Base-by-base conservation (phyloP, 1,140 invertebrate genomes). In the Cardiocondyla obscurior region DNA sequence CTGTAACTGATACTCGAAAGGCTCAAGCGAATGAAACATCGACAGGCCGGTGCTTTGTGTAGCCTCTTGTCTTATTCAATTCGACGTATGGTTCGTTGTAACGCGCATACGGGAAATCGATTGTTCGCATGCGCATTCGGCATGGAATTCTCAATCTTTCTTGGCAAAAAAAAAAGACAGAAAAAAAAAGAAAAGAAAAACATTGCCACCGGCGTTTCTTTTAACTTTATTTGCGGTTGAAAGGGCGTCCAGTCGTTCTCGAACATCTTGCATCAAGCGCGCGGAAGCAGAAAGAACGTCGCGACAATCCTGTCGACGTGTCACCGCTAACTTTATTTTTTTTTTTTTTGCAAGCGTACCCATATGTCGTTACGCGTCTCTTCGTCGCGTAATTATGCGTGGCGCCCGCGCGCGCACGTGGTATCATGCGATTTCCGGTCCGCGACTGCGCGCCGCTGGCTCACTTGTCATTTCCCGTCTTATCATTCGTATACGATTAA, bases 391-490 rank as follows among this genome's bases (percentile, higher is more conserved):
- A 79, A 79, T 69, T 65, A 77, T 77, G 73, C 73, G 8, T 51
- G 25, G 53, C 73, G 55, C 53, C n/a, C n/a, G 36, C 72, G 28
- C 22, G 39, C 42, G 58, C 33, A 36, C 58, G 36, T 30, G 58
- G 57, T 69, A 79, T 79, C 74, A 53, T 87, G 84, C 58, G 83
- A 88, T 85, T 88, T 89, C 88, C 88, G 84, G 88, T 76, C 69
- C 72, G 64, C 67, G 49, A 77, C 73, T 82, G 44, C 28, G 77
- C 79, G 74, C 58, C 42, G 46, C 3, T 36, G 62, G 49, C 16
- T 65, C 49, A 82, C 88, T 88, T 84, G 82, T 89, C 84, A 88
- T 88, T 89, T 89, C 86, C 88, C 86, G 86, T 74, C 82, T 85
- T 82, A 87, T 87, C 33, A 69, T 79, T 57, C 44, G 42, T 30